phyloP scores from a whole-genome alignment of 2,888 invertebrate genomes.

The Gnatocerus cornutus region DNA sequence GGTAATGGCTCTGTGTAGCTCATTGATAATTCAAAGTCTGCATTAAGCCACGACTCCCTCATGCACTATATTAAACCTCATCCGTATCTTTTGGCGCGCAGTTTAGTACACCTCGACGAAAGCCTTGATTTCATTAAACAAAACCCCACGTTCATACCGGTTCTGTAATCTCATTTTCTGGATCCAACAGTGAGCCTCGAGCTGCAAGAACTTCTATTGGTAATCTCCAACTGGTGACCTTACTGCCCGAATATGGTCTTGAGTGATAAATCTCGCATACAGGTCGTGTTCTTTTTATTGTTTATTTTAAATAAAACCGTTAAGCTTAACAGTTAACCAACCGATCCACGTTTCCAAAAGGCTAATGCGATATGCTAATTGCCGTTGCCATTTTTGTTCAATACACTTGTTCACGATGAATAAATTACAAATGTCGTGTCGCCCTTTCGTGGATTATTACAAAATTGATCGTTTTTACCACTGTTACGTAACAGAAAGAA shows the following conservation, averaged over 20 bases:
- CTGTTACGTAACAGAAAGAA: background rate
- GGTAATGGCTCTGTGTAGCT: slow-evolving; percentile 15
- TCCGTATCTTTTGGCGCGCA: no score
- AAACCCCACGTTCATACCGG: background rate
- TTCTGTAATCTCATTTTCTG: slow-evolving; percentile 1
- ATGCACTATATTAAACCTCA: background rate
- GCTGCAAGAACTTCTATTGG: slow-evolving; percentile 2
- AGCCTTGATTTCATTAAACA: background rate
- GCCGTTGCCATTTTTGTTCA: slow-evolving; percentile 35
- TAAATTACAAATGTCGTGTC: slow-evolving; percentile 26
- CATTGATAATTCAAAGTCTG: slow-evolving; percentile 13
- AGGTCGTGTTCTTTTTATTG: slow-evolving; percentile 29
- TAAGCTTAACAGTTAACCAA: slow-evolving; percentile 38
- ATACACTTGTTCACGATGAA: slow-evolving; percentile 30
- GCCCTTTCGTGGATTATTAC: slow-evolving; percentile 28
- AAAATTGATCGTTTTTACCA: slow-evolving; percentile 16
- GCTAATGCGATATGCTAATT: slow-evolving; percentile 43
- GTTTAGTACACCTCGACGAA: no score
- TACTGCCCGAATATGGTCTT: slow-evolving; percentile 20
- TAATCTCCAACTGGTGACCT: slow-evolving; percentile 14
- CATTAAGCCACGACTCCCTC: slow-evolving; percentile 4
- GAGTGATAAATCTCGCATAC: slow-evolving; percentile 32
- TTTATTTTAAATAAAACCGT: slow-evolving; percentile 35
- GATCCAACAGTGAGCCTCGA: background rate
- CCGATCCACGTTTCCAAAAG: slow-evolving; percentile 34